These are phyloP conservation scores for Lateolabrax maculatus DNA, from an alignment of 2,797 vertebrate species.

Conservation along the genomic window DNA sequence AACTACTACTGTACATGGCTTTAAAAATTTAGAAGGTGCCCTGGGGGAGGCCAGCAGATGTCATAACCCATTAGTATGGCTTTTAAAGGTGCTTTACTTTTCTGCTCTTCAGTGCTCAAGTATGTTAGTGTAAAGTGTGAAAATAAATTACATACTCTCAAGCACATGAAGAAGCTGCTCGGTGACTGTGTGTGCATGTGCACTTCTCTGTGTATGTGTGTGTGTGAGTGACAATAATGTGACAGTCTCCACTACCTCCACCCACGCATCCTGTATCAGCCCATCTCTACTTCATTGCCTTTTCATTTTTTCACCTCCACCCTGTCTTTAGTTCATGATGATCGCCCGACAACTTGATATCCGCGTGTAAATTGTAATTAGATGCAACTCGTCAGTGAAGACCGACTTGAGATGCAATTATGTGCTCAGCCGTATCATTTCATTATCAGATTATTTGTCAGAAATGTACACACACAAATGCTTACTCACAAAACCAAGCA, in stretches of 20 bases:
- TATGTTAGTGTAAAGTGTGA: background rate
- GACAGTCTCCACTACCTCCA: background rate
- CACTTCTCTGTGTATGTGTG: background rate
- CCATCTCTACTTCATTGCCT: background rate
- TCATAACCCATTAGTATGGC: background rate
- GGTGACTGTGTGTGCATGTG: background rate
- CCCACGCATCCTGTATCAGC: background rate
- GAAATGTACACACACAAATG: background rate
- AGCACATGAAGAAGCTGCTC: background rate
- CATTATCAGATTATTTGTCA: slow-evolving; percentile 27
- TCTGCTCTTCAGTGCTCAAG: background rate
- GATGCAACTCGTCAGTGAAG: slow-evolving; percentile 10
- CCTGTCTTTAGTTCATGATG: background rate
- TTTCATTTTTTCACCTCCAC: slow-evolving; percentile 8
- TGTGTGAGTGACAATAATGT: background rate
- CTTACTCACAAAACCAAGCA: background rate
- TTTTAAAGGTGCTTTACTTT: background rate
- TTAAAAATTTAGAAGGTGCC: background rate
- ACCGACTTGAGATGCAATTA: slow-evolving; percentile 27
- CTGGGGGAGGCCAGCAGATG: background rate
- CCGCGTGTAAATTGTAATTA: slow-evolving; percentile 42
- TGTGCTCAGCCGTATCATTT: slow-evolving; percentile 33
- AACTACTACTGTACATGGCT: no score
- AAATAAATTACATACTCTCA: background rate
- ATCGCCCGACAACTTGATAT: slow-evolving; percentile 16